Percentiles rank a stretch among this genome's conserved stretches.
These are phyloP conservation scores for Tragopan temminckii DNA, from an alignment of 2,797 vertebrate species.

Conservation along the genomic window DNA sequence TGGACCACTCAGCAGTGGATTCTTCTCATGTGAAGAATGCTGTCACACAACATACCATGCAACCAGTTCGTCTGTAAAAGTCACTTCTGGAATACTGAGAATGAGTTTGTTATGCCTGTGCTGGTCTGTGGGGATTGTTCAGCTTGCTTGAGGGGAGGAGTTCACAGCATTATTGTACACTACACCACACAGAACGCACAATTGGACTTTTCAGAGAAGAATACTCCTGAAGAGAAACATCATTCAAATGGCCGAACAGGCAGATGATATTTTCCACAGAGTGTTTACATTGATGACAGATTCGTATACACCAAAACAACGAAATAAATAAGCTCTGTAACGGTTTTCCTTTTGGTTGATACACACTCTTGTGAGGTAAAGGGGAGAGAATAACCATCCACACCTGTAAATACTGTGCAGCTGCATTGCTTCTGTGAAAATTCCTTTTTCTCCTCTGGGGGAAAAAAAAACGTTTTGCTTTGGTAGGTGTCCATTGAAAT, in stretches of 20 bases:
- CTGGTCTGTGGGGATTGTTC: neutral
- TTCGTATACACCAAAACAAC: neutral
- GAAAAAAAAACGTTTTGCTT: neutral
- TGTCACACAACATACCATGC: neutral
- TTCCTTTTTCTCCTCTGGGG: neutral
- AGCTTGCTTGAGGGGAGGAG: neutral
- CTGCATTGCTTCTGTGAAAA: neutral
- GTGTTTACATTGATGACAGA: neutral
- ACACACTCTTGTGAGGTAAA: neutral
- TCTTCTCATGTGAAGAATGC: neutral
- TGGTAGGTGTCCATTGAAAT: neutral
- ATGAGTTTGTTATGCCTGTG: neutral
- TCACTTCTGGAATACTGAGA: neutral
- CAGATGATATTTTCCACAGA: neutral
- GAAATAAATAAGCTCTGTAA: neutral
- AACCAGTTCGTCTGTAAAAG: neutral
- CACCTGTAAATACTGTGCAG: neutral
- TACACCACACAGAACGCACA: neutral
- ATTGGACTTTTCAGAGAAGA: constrained; percentile 21
- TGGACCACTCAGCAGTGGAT: neutral
- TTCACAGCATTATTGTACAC: neutral
- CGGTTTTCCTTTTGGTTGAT: neutral
- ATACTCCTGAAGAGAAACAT: neutral
- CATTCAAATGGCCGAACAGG: neutral
- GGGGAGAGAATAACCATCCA: neutral